Percentiles rank a stretch among this genome's conserved stretches.
Evolutionary conservation across 2,888 invertebrate species (phyloP).

Genomic region (Crematogaster levior): DNA sequence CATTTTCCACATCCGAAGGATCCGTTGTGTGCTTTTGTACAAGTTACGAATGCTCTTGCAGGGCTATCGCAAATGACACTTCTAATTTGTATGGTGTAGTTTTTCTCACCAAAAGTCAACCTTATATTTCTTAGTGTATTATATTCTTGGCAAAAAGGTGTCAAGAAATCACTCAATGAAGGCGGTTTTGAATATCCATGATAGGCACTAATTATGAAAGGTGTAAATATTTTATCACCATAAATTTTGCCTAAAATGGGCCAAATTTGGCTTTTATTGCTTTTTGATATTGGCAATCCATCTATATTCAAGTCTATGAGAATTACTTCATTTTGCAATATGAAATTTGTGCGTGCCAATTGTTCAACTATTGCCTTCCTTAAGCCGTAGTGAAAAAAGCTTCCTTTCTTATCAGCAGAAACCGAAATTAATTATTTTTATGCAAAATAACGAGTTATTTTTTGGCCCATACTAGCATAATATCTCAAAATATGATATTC

Average conservation of each 20-base stretch:
- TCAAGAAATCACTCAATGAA: background rate
- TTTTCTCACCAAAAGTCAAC: background rate
- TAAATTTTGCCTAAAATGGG: slow-evolving; percentile 15
- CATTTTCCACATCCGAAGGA: background rate
- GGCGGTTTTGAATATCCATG: background rate
- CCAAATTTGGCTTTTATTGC: slow-evolving; percentile 26
- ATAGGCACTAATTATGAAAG: slow-evolving; percentile 25
- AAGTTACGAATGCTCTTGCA: slow-evolving; percentile 24
- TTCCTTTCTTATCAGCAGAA: too few species aligned
- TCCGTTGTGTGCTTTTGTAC: slow-evolving; percentile 10
- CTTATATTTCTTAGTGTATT: background rate
- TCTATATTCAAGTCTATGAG: background rate
- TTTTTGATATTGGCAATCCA: background rate
- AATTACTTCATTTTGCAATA: background rate
- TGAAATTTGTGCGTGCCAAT: background rate
- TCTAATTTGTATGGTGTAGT: slow-evolving; percentile 6
- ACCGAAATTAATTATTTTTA: too few species aligned
- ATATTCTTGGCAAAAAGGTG: background rate
- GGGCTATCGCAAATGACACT: slow-evolving; percentile 25
- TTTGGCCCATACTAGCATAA: too few species aligned
- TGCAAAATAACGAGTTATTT: too few species aligned
- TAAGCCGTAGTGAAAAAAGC: too few species aligned
- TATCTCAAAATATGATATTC: too few species aligned
- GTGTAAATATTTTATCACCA: slow-evolving; percentile 1
- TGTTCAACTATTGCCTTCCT: background rate